Percentiles rank a stretch among this genome's conserved stretches.
Evolutionary conservation across 2,797 vertebrate species (phyloP).

Genomic region (Tachyglossus aculeatus): DNA sequence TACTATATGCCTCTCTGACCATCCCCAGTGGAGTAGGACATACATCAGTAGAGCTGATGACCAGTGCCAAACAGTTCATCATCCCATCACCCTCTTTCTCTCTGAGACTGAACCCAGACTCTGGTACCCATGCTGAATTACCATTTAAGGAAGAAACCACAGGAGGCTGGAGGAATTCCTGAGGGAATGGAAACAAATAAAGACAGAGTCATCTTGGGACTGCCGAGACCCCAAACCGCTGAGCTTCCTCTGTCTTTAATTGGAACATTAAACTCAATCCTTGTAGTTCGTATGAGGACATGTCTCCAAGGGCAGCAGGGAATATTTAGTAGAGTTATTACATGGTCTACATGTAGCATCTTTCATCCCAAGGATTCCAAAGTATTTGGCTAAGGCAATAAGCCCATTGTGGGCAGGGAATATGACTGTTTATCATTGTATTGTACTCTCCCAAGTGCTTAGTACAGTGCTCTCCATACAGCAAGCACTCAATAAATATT

Average conservation of each 20-base stretch:
- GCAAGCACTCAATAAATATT: no score
- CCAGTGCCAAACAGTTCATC: slow-evolving; percentile 56
- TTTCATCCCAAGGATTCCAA: slow-evolving; percentile 48
- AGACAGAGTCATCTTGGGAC: slow-evolving; percentile 27
- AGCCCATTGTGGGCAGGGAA: no score
- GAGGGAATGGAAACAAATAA: slow-evolving; percentile 30
- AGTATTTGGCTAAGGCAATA: slow-evolving; percentile 34
- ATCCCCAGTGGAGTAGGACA: no score
- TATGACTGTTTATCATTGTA: no score
- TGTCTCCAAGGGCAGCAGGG: slow-evolving; percentile 53
- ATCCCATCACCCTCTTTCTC: slow-evolving; percentile 1
- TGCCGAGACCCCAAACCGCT: slow-evolving; percentile 42
- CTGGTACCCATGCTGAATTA: slow-evolving; percentile 36
- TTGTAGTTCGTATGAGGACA: slow-evolving; percentile 62
- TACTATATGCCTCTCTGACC: no score
- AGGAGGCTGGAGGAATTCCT: slow-evolving; percentile 15
- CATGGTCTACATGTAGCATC: slow-evolving; percentile 50
- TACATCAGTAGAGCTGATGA: no score
- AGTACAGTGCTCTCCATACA: no score
- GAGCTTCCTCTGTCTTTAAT: slow-evolving; percentile 39
- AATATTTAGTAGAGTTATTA: slow-evolving; percentile 63
- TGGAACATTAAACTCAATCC: slow-evolving; percentile 48
- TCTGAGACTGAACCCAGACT: slow-evolving; percentile 31
- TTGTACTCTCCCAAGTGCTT: no score
- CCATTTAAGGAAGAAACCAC: slow-evolving; percentile 2